Percentiles rank a stretch among this genome's conserved stretches.
Evolutionary conservation across 2,113 vertebrate species (phyloP).

Genomic region (Calypte anna): DNA sequence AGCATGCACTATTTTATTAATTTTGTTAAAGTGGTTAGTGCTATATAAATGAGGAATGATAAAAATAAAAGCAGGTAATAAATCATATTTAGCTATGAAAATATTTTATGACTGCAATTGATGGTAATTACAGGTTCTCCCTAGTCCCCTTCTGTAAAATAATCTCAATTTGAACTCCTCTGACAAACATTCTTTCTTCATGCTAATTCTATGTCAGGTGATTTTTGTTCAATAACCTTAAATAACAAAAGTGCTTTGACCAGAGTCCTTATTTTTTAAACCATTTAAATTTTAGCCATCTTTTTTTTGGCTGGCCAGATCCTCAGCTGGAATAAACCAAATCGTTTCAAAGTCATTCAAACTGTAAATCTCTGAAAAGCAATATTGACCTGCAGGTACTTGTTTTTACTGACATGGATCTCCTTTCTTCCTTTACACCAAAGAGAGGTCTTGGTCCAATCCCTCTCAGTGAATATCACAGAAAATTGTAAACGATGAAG

Average conservation of each 20-base stretch:
- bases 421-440: background rate
- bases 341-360: background rate
- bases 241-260: background rate
- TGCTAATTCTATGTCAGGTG: background rate
- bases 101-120: background rate
- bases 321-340: background rate
- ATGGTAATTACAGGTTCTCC: conserved; percentile 11
- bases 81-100: conserved; percentile 44
- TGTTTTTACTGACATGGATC: background rate
- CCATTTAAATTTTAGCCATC: background rate
- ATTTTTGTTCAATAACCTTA: background rate
- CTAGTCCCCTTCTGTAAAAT: background rate
- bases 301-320: background rate
- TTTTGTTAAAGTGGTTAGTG: conserved; percentile 27
- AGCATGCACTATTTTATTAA: conserved; percentile 13
- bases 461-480: background rate
- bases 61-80: conserved; percentile 41
- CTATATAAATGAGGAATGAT: conserved; percentile 17
- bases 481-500: background rate
- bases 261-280: background rate
- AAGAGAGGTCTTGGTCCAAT: background rate
- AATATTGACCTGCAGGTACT: background rate
- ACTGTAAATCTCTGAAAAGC: background rate
- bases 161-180: conserved; percentile 6
- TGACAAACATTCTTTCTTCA: conserved; percentile 18